Percentiles rank a stretch among this genome's conserved stretches.
Evolutionary conservation across 2,797 vertebrate species (phyloP).

Genomic region (Phoeniculus purpureus): DNA sequence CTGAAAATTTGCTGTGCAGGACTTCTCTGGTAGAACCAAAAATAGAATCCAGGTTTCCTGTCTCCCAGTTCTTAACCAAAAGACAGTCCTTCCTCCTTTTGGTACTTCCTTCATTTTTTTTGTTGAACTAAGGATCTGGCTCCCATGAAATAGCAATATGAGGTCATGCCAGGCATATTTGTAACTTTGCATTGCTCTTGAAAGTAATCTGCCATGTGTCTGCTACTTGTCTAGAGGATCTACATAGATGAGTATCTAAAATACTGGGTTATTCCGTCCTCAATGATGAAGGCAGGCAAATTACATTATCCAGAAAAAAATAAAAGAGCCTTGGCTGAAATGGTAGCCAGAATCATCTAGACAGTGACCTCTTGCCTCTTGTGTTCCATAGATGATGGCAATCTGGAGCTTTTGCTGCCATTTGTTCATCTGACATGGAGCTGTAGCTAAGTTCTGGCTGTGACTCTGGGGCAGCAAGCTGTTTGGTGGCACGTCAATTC

Average conservation of each 20-base stretch:
- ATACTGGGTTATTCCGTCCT: neutral
- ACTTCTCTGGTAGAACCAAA: neutral
- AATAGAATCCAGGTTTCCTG: conserved; percentile 13
- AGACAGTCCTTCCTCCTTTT: conserved; percentile 7
- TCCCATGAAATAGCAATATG: neutral
- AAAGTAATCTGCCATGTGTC: neutral
- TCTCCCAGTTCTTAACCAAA: neutral
- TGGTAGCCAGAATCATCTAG: neutral
- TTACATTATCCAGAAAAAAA: neutral
- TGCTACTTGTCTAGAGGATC: neutral
- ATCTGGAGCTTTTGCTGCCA: neutral
- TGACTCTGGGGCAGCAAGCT: too few species aligned
- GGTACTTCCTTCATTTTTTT: neutral
- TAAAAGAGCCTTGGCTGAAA: neutral
- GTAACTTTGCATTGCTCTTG: neutral
- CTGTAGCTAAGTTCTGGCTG: too few species aligned
- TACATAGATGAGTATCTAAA: neutral
- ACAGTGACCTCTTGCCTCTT: neutral
- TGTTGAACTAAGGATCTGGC: neutral
- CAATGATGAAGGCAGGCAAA: neutral
- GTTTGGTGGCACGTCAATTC: too few species aligned
- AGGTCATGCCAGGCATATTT: neutral
- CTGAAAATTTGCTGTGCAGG: neutral
- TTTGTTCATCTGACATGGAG: too few species aligned
- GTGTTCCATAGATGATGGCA: neutral